These are phyloP conservation scores for Papilio polytes DNA, from an alignment of 1,140 invertebrate genomes.

Conservation along the genomic window DNA sequence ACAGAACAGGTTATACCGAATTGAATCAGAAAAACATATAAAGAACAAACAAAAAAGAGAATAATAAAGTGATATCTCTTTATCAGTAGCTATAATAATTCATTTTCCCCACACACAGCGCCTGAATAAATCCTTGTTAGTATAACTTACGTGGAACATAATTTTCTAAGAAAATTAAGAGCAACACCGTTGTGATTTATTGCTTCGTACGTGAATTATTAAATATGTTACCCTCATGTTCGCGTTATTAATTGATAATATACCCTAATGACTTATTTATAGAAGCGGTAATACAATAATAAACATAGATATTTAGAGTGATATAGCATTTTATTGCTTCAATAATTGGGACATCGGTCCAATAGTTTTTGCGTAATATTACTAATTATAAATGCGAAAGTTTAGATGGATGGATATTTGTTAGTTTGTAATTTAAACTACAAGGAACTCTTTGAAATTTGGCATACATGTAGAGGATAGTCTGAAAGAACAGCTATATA, in stretches of 20 bases:
- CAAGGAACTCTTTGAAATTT: no score
- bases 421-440: no score
- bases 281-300: background rate
- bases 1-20: background rate
- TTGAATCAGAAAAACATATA: background rate
- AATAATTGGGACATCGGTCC: no score
- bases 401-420: no score
- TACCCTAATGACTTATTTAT: conserved; percentile 12
- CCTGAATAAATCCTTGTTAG: conserved; percentile 23
- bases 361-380: no score
- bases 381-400: no score
- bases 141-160: conserved; percentile 21
- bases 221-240: conserved; percentile 1
- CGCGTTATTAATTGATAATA: background rate
- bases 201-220: background rate
- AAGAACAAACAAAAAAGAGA: background rate
- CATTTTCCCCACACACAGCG: conserved; percentile 6
- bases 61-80: conserved; percentile 5
- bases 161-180: conserved; percentile 29
- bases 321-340: no score
- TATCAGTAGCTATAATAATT: background rate
- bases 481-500: no score
- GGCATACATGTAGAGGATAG: no score
- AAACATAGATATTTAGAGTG: background rate
- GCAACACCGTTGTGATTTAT: conserved; percentile 21